Evolutionary conservation across 2,113 vertebrate genomes (phyloP), one percentile per base, ranked within the genome.

Genomic region (Notarius lentiginosus): DNA sequence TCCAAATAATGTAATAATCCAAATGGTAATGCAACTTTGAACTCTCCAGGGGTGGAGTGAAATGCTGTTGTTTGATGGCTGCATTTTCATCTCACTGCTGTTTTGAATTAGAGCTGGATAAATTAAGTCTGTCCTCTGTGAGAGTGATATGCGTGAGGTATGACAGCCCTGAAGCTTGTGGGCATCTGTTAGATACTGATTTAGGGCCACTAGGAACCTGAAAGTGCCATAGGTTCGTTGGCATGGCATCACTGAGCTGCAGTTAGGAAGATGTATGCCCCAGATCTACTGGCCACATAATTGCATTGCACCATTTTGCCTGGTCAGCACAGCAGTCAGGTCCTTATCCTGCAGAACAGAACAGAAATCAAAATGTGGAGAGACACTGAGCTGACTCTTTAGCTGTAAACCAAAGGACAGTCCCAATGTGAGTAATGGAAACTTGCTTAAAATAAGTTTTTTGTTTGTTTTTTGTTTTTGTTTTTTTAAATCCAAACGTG

Each of bases 251-350:
- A 91, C 87, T 86, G 89, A 84, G 90, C 91, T 91, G 89, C 89
- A 90, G 84, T 27, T 24, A 86, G 89, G 91, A 90, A 95, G 95
- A 96, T 94, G 91, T 93, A 95, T 95, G 91, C 89, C 88, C 89
- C 87, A 89, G 88, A 90, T 90, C 89, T 89, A 92, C 68, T 10
- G 79, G 92, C 87, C 91, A 91, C 91, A 93, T 95, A 94, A 95
- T 95, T 95, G 93, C 91, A 93, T 93, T 92, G 91, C 86, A 86
- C 91, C 86, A 93, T 94, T 93, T 90, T 93, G 94, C 94, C 60
- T 79, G 5, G 92, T 96, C 95, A 96, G 95, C 95, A 95, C 84
- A 84, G 90, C 88, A 85, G 76, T 88, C 86, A 88, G 89, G 90
- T 86, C 87, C 65, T 89, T 70, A 76, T 41, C 51, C 91, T 89